A percentile compares a stretch with the other conserved stretches of the same genome.
These are phyloP conservation scores for Clarias laeviceps DNA, from an alignment of 2,797 vertebrate species.

Conservation along the genomic window DNA sequence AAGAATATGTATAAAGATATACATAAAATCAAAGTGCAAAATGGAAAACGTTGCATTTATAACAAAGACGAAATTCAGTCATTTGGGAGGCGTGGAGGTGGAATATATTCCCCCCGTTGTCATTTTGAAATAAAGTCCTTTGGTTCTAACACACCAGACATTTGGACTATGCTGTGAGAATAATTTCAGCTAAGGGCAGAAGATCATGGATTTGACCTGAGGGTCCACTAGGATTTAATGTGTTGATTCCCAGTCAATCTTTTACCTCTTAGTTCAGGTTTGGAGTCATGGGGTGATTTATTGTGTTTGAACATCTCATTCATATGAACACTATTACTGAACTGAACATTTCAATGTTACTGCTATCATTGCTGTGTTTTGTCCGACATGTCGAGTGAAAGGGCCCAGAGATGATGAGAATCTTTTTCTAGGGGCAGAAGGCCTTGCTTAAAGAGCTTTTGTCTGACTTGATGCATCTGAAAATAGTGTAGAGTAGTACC, in stretches of 20 bases:
- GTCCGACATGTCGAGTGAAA: slow-evolving; percentile 46
- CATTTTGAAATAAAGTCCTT: slow-evolving; percentile 62
- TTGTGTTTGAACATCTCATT: slow-evolving; percentile 24
- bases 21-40: slow-evolving; percentile 47
- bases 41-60: slow-evolving; percentile 40
- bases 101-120: slow-evolving; percentile 55
- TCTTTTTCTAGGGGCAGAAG: slow-evolving; percentile 36
- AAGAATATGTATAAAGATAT: slow-evolving; percentile 44
- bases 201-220: slow-evolving; percentile 8
- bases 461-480: slow-evolving; percentile 59
- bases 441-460: slow-evolving; percentile 53
- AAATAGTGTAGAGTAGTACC: slow-evolving; percentile 64
- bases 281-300: not conserved
- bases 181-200: not conserved
- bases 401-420: slow-evolving; percentile 49
- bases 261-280: not conserved
- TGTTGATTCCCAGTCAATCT: not conserved
- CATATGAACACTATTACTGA: slow-evolving; percentile 15
- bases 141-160: slow-evolving; percentile 8
- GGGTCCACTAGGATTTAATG: not conserved
- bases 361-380: slow-evolving; percentile 49
- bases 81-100: not conserved
- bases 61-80: slow-evolving; percentile 64
- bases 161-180: slow-evolving; percentile 1
- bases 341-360: not conserved